Evolutionary conservation across 2,113 vertebrate genomes (phyloP).

Genomic region (Erythrolamprus reginae): DNA sequence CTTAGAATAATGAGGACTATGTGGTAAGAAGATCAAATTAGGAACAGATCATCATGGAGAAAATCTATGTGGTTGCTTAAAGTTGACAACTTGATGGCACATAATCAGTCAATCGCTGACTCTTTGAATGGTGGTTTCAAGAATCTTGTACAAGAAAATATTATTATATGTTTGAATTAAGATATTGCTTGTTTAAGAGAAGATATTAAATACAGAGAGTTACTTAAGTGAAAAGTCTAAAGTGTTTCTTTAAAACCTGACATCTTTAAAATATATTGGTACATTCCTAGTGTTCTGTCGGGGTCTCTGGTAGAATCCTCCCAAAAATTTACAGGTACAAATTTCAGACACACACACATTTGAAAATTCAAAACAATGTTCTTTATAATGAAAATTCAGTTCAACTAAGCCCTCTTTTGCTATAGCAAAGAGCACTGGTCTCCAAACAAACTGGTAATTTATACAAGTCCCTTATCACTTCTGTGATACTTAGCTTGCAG

Average conservation of each 20-base stretch:
- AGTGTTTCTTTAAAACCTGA: background rate
- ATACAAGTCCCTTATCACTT: too few relatives aligned
- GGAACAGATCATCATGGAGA: background rate
- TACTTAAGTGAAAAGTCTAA: background rate
- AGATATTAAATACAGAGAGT: background rate
- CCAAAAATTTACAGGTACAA: too few relatives aligned
- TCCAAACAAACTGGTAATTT: too few relatives aligned
- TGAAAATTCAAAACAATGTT: too few relatives aligned
- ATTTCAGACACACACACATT: too few relatives aligned
- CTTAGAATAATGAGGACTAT: background rate
- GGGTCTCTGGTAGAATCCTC: too few relatives aligned
- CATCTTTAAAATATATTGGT: background rate
- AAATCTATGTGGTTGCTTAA: background rate
- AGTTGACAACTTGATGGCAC: background rate
- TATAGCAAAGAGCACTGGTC: too few relatives aligned
- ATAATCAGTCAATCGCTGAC: background rate
- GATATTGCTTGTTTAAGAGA: background rate
- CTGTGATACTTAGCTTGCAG: too few relatives aligned
- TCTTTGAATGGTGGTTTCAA: background rate
- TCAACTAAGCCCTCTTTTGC: too few relatives aligned
- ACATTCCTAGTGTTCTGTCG: too few relatives aligned
- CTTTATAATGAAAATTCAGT: too few relatives aligned
- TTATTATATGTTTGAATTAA: background rate
- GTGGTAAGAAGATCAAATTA: background rate
- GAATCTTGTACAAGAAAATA: background rate